Evolutionary conservation across 2,797 vertebrate species (phyloP), one percentile per base, ranked within the genome.

Genomic region (Eupleurogrammus muticus): DNA sequence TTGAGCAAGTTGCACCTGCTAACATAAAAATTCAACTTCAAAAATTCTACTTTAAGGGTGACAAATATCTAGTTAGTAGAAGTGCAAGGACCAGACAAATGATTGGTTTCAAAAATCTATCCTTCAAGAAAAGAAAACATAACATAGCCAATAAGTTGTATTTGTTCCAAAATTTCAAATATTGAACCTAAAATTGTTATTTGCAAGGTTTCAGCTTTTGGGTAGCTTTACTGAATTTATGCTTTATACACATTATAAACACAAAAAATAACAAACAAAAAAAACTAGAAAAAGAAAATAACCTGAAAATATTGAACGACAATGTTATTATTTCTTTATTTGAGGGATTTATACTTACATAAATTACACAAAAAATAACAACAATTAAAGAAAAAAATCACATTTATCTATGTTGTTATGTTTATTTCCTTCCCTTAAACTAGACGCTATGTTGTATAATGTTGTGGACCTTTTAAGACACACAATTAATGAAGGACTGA

Each of bases 1-100:
- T 69, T 51, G 38, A 53, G 67, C 24, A 50, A 5, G 20, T 28
- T 60, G 40, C 7, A 14, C n/a, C 55, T 69, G 56, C 19, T 56
- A 64, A 38, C 28, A 6, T 28, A 2, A 47, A 59, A 52, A 8
- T 58, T 61, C 23, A 47, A 1, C 50, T 44, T 32, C 7, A 5
- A 19, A 24, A 21, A 19, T 24, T 14, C 24, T 17, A 51, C 23
- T 24, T 23, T 4, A 49, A 40, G 4, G 49, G 5, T 32, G 52
- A 54, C 11, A 19, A 28, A 67, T 32, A 32, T 21, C 13, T 38
- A 5, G 9, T 36, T 23, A 53, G 36, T 20, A 16, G 21, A 64
- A 57, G 42, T 50, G 47, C 5, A 51, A 64, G 51, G 12, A n/a
- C 16, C 13, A 50, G 10, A 51, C 0, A 52, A 36, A 42, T 59